phyloP scores from a whole-genome alignment of 2,888 invertebrate genomes.

The Cosmorhoe ocellata region DNA sequence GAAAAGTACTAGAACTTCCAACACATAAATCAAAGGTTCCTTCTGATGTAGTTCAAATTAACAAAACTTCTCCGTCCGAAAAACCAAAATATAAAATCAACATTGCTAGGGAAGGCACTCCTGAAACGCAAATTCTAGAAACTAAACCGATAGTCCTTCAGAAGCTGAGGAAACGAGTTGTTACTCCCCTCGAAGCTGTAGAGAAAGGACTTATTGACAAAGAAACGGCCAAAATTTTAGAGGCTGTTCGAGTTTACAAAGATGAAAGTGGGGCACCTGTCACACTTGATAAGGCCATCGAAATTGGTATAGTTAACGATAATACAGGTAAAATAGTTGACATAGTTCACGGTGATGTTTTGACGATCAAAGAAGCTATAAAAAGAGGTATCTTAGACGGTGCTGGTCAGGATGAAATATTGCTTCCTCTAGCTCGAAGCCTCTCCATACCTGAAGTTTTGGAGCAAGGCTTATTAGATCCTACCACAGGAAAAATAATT shows the following conservation, averaged over 20 bases:
- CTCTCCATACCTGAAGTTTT: slow-evolving; percentile 92
- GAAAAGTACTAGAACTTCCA: slow-evolving; percentile 44
- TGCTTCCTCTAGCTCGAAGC: slow-evolving; percentile 91
- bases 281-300: slow-evolving; percentile 89
- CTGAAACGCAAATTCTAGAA: slow-evolving; percentile 83
- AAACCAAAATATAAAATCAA: slow-evolving; percentile 87
- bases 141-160: slow-evolving; percentile 88
- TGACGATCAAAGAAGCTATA: slow-evolving; percentile 93
- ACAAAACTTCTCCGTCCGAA: slow-evolving; percentile 79
- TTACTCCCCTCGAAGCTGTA: slow-evolving; percentile 89
- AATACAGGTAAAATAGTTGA: slow-evolving; percentile 91
- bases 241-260: slow-evolving; percentile 82
- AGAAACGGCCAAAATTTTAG: slow-evolving; percentile 87
- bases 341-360: slow-evolving; percentile 89
- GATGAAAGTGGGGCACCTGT: slow-evolving; percentile 83
- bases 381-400: slow-evolving; percentile 91
- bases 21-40: slow-evolving; percentile 45
- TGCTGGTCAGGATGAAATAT: slow-evolving; percentile 87
- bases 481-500: slow-evolving; percentile 87
- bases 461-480: slow-evolving; percentile 92
- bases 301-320: slow-evolving; percentile 86
- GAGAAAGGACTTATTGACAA: slow-evolving; percentile 90
- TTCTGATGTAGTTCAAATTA: slow-evolving; percentile 82
- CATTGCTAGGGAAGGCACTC: slow-evolving; percentile 82
- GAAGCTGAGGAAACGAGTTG: slow-evolving; percentile 89